Percentiles rank a stretch among this genome's conserved stretches.
Evolutionary conservation across 2,113 vertebrate species (phyloP).

Genomic region (Triplophysa dalaica): DNA sequence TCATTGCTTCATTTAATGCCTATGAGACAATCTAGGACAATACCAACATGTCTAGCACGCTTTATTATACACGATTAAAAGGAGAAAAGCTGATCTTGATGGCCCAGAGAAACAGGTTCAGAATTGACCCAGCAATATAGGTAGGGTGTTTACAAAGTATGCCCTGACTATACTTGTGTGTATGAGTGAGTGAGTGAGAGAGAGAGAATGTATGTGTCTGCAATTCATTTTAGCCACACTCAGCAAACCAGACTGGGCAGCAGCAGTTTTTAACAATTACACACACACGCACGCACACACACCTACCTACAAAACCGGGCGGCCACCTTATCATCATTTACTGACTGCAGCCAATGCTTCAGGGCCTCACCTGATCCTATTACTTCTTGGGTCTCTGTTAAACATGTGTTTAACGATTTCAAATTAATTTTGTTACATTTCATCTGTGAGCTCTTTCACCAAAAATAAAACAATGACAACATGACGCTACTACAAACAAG

Average conservation of each 20-base stretch:
- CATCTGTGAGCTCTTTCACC: too few relatives aligned
- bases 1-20: too few relatives aligned
- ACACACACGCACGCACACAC: slow-evolving; percentile 8
- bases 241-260: slow-evolving; percentile 39
- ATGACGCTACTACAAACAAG: too few relatives aligned
- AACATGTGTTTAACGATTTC: slow-evolving; percentile 1
- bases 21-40: not conserved
- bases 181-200: slow-evolving; percentile 19
- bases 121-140: not conserved
- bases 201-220: slow-evolving; percentile 24
- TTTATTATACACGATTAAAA: slow-evolving; percentile 16
- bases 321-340: slow-evolving; percentile 22
- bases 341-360: slow-evolving; percentile 24
- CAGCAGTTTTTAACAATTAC: slow-evolving; percentile 16
- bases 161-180: not conserved
- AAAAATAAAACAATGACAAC: too few relatives aligned
- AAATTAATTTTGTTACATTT: too few relatives aligned
- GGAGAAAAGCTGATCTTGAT: slow-evolving; percentile 37
- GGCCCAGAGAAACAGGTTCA: slow-evolving; percentile 55
- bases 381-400: not conserved
- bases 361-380: slow-evolving; percentile 35
- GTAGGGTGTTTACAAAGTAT: slow-evolving; percentile 10
- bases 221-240: slow-evolving; percentile 23
- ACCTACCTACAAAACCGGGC: slow-evolving; percentile 4
- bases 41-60: slow-evolving; percentile 55